A percentile compares a stretch with the other conserved stretches of the same genome.
These are phyloP conservation scores for Spinus pinus DNA, from an alignment of 2,797 vertebrate genomes.

Conservation along the genomic window DNA sequence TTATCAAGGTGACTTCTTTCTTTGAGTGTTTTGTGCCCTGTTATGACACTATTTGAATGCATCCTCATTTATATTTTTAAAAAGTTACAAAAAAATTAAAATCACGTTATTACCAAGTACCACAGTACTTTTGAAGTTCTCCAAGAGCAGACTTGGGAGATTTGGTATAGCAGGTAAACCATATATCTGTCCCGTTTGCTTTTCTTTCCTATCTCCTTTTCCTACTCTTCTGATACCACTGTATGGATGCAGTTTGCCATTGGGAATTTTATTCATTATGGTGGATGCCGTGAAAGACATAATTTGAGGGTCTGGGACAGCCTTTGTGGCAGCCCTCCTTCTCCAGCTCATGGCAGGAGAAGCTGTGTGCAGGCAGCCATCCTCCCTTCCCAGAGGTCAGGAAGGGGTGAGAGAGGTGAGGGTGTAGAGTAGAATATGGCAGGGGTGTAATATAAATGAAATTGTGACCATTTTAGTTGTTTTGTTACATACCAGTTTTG, in stretches of 20 bases:
- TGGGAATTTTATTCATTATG: neutral
- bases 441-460: neutral
- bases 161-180: neutral
- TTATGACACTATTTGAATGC: neutral
- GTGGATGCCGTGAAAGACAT: neutral
- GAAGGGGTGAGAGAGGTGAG: neutral
- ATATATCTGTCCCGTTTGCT: neutral
- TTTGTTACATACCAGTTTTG: neutral
- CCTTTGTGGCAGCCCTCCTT: neutral
- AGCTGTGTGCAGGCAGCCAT: neutral
- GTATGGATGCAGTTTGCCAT: neutral
- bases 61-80: neutral
- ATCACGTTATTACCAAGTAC: neutral
- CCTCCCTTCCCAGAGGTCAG: neutral
- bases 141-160: neutral
- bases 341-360: neutral
- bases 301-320: neutral
- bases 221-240: neutral
- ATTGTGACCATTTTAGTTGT: neutral
- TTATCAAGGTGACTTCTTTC: neutral
- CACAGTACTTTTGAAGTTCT: neutral
- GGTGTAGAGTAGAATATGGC: neutral
- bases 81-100: neutral
- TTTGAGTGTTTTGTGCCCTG: neutral
- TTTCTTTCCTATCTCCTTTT: neutral